Percentiles rank a stretch among this genome's conserved stretches.
Conservation (phyloP, 2,888 invertebrate genomes). For the Cacoxenus indagator region DNA sequence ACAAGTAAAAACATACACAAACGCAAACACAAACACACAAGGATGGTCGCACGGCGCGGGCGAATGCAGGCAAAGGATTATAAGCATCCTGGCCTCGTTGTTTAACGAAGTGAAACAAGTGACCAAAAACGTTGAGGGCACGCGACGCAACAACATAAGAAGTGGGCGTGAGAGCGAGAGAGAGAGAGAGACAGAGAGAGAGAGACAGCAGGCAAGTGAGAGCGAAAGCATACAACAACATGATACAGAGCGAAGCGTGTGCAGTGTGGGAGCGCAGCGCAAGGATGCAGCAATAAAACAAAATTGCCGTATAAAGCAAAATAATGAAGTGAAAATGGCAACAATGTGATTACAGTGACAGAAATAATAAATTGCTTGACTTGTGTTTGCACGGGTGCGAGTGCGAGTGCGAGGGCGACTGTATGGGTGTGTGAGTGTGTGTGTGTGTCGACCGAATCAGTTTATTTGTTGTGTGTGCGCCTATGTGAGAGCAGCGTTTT, state of each 20-base stretch:
- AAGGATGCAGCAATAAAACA: slow-evolving; percentile 56
- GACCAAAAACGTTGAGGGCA: slow-evolving; percentile 23
- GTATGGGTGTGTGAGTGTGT: slow-evolving; percentile 7
- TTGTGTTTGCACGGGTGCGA: not conserved
- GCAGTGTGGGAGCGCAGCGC: slow-evolving; percentile 35
- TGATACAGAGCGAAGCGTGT: slow-evolving; percentile 7
- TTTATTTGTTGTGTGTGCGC: slow-evolving; percentile 30
- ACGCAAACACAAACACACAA: slow-evolving; percentile 26
- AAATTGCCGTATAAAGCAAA: slow-evolving; percentile 59
- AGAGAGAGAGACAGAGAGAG: not conserved
- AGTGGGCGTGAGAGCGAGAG: not conserved
- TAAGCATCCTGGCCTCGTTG: slow-evolving; percentile 56
- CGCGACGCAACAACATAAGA: not conserved
- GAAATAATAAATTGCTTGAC: slow-evolving; percentile 44
- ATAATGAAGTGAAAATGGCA: slow-evolving; percentile 65
- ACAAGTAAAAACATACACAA: slow-evolving; percentile 27
- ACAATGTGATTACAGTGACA: slow-evolving; percentile 60
- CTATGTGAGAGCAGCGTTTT: slow-evolving; percentile 47
- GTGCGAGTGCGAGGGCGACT: too few species aligned
- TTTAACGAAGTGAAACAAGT: slow-evolving; percentile 55
- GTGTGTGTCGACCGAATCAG: slow-evolving; percentile 12
- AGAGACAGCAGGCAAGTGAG: not conserved
- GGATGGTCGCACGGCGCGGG: slow-evolving; percentile 37
- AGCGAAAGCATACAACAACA: slow-evolving; percentile 8
- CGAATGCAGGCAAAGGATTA: slow-evolving; percentile 15